phyloP scores from a whole-genome alignment of 2,888 invertebrate species.

The Conops quadrifasciatus region DNA sequence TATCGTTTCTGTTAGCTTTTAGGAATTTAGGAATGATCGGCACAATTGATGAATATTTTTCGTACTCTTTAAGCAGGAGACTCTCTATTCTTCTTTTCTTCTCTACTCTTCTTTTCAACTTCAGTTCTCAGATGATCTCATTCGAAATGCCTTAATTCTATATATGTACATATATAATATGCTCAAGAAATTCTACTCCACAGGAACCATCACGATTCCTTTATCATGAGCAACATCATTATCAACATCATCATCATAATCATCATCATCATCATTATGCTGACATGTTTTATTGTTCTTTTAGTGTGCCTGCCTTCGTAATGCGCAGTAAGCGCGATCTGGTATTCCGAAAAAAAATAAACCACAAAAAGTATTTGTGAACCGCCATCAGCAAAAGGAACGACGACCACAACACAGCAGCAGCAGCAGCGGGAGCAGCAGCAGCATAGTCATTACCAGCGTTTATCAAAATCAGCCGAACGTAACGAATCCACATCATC shows the following conservation, averaged over 20 bases:
- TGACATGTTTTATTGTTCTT: neutral
- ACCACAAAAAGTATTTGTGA: slow-evolving; percentile 25
- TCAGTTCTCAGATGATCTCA: no score
- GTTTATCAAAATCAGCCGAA: slow-evolving; percentile 39
- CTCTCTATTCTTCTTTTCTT: no score
- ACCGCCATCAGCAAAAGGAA: slow-evolving; percentile 30
- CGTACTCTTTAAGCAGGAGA: no score
- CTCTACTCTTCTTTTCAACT: no score
- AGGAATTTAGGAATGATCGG: no score
- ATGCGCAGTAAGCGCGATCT: neutral
- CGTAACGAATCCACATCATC: slow-evolving; percentile 41
- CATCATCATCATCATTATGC: slow-evolving; percentile 23
- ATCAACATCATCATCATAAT: slow-evolving; percentile 16
- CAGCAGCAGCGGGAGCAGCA: neutral
- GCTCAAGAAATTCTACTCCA: neutral
- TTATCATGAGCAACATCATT: neutral
- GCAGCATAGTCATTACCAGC: slow-evolving; percentile 12
- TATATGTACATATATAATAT: no score
- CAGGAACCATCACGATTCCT: neutral
- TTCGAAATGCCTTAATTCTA: no score
- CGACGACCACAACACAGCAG: neutral
- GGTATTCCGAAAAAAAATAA: slow-evolving; percentile 12
- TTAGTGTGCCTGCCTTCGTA: neutral
- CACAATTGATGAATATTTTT: no score
- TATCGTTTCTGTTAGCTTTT: no score